Base-by-base conservation (phyloP, 2,888 invertebrate genomes). In the Liodrosophila aerea region DNA sequence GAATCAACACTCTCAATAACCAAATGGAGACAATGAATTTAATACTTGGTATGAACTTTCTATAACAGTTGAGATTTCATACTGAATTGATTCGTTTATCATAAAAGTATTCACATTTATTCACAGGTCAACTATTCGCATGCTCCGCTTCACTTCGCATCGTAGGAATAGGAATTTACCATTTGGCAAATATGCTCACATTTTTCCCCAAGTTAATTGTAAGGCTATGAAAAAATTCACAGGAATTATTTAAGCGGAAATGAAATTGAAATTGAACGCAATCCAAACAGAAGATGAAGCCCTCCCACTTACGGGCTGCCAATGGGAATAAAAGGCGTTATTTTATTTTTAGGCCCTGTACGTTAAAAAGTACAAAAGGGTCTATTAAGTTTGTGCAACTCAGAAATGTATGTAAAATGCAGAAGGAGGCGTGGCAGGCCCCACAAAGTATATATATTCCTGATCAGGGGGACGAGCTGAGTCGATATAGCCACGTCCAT, bases 201-300 rank as follows among this genome's bases (percentile, higher is more conserved):
- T 64, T 78, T 67, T 22, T 22, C 5, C n/a, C n/a, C 5, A 64
- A 54, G 50, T 76, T 76, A 80, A 76, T 83, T 83, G 80, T 64
- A 52, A 41, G 58, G 45, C 41, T 46, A 50, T 27, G 30, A 70
- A 36, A 45, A 56, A 59, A 39, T 60, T 33, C 37, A 34, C 16
- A 34, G 56, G 73, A 76, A 36, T 73, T 84, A 64, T 64, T 76
- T 71, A 39, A 67, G 68, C 68, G 85, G 71, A 78, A 78, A 71
- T 58, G 33, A 65, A 64, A 77, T 64, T 46, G 58, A 77, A 70
- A 59, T 52, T 67, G 47, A 61, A 50, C 39, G 45, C 58, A 57
- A 73, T 73, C 68, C 73, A 65, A 77, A 69, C 15, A 41, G 65
- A 52, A 47, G 60, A 64, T 33, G 52, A 57, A 34, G 12, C 8